These are phyloP conservation scores for Dynastes maya DNA, from an alignment of 2,888 invertebrate species.

Conservation along the genomic window DNA sequence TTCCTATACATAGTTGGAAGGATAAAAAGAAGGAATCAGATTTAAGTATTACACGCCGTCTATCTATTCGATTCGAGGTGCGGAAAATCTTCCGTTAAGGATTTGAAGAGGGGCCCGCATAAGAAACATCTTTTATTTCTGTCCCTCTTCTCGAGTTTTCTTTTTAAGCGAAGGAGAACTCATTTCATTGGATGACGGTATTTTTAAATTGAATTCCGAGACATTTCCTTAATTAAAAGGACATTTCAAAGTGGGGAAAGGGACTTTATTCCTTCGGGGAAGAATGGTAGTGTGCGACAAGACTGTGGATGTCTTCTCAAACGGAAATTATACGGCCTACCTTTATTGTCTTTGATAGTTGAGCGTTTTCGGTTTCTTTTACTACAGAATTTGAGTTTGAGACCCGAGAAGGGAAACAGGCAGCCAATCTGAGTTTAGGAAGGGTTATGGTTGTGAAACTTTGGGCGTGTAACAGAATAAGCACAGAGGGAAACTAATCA, in stretches of 20 bases:
- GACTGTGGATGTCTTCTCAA: too few species aligned
- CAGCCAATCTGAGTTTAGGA: too few species aligned
- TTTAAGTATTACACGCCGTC: constrained; percentile 45
- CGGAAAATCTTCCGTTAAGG: not conserved
- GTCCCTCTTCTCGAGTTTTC: not conserved
- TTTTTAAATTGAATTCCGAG: constrained; percentile 43
- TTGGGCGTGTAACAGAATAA: too few species aligned
- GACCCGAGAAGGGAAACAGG: too few species aligned
- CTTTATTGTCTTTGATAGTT: too few species aligned
- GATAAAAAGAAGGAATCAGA: constrained; percentile 25
- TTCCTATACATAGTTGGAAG: too few species aligned
- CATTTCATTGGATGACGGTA: not conserved
- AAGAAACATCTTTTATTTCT: not conserved
- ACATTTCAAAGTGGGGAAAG: not conserved
- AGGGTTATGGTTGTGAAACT: too few species aligned
- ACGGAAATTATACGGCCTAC: too few species aligned
- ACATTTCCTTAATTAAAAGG: constrained; percentile 38
- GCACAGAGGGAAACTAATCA: too few species aligned
- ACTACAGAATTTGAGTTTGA: too few species aligned
- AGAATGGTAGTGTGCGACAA: constrained; percentile 3
- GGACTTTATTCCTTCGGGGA: not conserved
- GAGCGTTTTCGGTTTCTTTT: too few species aligned
- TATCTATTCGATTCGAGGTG: constrained; percentile 5
- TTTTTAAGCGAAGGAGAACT: too few species aligned
- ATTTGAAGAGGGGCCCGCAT: not conserved